Evolutionary conservation across 2,113 vertebrate species (phyloP).

Genomic region (Piaya cayana): DNA sequence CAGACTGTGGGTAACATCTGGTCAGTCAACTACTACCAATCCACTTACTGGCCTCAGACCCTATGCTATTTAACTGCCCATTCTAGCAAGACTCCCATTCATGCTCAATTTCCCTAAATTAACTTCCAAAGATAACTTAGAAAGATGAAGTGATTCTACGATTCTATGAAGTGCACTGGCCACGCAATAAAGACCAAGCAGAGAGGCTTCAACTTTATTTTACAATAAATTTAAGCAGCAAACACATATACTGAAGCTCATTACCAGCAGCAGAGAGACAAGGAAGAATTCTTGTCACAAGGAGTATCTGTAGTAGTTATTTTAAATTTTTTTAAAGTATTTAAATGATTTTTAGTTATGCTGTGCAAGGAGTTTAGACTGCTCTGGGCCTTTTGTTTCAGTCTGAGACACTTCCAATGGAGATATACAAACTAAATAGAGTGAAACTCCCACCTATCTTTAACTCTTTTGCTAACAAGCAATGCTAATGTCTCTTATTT

Average conservation of each 20-base stretch:
- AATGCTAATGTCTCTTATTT: neutral
- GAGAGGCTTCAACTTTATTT: neutral
- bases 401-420: neutral
- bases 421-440: neutral
- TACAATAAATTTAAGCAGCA: neutral
- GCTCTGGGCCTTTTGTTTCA: neutral
- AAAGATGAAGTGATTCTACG: too few species aligned
- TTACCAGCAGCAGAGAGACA: neutral
- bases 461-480: neutral
- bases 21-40: neutral
- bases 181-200: neutral
- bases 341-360: neutral
- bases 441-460: neutral
- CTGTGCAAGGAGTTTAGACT: neutral
- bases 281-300: neutral
- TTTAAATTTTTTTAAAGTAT: neutral
- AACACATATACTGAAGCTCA: neutral
- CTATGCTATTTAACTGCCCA: neutral
- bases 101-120: neutral
- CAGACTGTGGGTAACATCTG: neutral
- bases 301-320: neutral
- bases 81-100: neutral
- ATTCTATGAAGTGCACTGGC: neutral
- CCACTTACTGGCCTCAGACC: neutral
- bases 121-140: neutral